Evolutionary conservation across 2,888 invertebrate genomes (phyloP), one percentile per base, ranked within the genome.

Genomic region (Chorisops tibialis): DNA sequence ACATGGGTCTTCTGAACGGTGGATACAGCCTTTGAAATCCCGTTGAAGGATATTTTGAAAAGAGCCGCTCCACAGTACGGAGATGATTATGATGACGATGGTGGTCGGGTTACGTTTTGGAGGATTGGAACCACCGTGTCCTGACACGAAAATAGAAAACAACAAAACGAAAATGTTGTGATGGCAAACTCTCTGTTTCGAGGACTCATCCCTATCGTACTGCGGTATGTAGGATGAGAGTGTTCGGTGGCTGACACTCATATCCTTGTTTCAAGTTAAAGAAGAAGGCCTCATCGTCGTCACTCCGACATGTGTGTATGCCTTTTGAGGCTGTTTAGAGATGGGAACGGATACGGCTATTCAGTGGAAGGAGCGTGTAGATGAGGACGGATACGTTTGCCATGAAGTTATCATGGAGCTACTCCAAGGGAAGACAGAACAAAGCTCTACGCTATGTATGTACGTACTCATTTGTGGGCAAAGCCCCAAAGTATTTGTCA

Each of bases 91-190:
- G 35, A 50, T 50, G 49, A 50, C 49, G 49, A 50, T 30, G 35
- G 14, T 35, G 16, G 12, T 14, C 16, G 16, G 45, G 45, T 18
- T 9, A 18, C 18, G 16, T 50, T 41, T 12, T n/a, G 48, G 24
- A 30, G n/a, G 35, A 50, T 21, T 11, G 59, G 58, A 49, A 59
- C 47, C 52, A 47, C 60, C 47, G 30, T 61, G 61, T 60, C 45
- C 60, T 61, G 63, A 63, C 61, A 63, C 56, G 58, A 61, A 63
- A 63, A 63, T 61, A 61, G 56, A 61, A 63, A 63, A 56, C 60
- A 61, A 63, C 56, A 48, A 56, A 63, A 18, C 7, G 35, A 21
- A 35, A 30, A 50, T n/a, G n/a, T 24, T 30, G 35, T 14, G 35
- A 35, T 16, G 49, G 49, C 5, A 50, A 24, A 50, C 35, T 4